Evolutionary conservation across 2,113 vertebrate species (phyloP).

Genomic region (Syngnathus typhle): DNA sequence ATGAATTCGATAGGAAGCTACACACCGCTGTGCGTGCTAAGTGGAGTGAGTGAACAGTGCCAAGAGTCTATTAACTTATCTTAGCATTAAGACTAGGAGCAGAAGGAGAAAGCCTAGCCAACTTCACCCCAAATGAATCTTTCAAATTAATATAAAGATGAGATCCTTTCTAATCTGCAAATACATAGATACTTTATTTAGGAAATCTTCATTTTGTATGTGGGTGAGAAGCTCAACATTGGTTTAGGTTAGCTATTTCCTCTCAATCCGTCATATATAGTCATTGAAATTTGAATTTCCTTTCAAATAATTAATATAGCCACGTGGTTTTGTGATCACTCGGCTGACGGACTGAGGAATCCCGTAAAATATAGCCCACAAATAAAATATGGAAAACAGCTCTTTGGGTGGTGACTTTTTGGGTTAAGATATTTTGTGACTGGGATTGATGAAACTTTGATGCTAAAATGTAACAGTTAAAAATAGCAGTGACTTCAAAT

Average conservation of each 20-base stretch:
- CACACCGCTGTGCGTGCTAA: neutral
- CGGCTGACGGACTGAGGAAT: neutral
- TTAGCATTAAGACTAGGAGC: constrained; percentile 3
- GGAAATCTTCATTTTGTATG: neutral
- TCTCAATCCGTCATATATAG: neutral
- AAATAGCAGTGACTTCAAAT: neutral
- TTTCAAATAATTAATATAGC: neutral
- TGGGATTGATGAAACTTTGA: neutral
- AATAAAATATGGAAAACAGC: constrained; percentile 3
- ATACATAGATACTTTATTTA: neutral
- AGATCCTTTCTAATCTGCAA: neutral
- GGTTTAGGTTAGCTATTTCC: neutral
- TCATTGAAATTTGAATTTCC: constrained; percentile 12
- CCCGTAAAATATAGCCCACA: neutral
- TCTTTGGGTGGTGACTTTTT: neutral
- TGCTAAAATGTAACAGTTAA: neutral
- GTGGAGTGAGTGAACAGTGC: neutral
- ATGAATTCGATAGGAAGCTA: neutral
- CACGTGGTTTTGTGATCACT: constrained; percentile 1
- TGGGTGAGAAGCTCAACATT: neutral
- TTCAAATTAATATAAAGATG: neutral
- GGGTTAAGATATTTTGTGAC: neutral
- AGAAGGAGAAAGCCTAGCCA: neutral
- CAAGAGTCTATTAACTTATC: constrained; percentile 4
- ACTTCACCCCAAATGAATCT: neutral